phyloP scores from a whole-genome alignment of 2,113 vertebrate species.

The Panthera leo region DNA sequence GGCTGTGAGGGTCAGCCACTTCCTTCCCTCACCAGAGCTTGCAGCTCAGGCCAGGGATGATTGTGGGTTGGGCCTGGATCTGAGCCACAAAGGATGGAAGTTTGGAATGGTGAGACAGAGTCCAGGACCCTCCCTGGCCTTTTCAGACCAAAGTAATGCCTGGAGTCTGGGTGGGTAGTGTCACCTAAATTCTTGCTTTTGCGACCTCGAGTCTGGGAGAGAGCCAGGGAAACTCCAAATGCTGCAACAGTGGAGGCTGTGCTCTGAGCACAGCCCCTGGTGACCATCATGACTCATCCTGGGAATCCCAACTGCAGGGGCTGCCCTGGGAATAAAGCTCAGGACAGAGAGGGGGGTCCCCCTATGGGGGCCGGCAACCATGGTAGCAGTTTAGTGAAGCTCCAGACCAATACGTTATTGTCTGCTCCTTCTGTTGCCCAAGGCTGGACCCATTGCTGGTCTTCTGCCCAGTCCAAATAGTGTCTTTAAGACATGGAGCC shows the following conservation, averaged over 20 bases:
- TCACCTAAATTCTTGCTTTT: not conserved
- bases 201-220: not conserved
- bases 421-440: not conserved
- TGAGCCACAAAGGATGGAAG: not conserved
- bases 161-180: not conserved
- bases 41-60: not conserved
- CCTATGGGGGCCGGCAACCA: not conserved
- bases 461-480: not conserved
- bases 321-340: constrained; percentile 30
- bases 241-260: constrained; percentile 52
- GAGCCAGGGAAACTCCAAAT: constrained; percentile 71
- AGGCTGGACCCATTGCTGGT: not conserved
- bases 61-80: constrained; percentile 25
- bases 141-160: not conserved
- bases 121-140: not conserved
- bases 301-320: constrained; percentile 65
- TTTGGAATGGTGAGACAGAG: not conserved
- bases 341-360: not conserved
- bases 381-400: not conserved
- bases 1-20: constrained; percentile 35
- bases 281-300: constrained; percentile 68
- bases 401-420: not conserved
- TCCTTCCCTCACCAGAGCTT: constrained; percentile 58
- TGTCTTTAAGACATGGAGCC: not conserved
- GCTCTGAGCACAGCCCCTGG: constrained; percentile 13